Evolutionary conservation across 2,888 invertebrate genomes (phyloP), one percentile per base, ranked within the genome.

Genomic region (Cyclophora punctaria): DNA sequence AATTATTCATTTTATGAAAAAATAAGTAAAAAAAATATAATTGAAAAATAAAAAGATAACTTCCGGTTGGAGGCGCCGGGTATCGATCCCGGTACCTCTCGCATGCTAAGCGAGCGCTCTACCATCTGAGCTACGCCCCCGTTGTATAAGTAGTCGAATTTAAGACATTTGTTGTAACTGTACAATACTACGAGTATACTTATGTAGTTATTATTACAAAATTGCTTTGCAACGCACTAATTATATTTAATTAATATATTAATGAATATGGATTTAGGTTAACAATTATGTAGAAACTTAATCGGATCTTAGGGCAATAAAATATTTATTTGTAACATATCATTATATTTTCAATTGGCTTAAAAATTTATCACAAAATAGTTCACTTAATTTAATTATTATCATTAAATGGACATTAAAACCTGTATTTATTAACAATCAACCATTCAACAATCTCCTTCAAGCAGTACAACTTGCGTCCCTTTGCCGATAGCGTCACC

Each of bases 401-500:
- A 20, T 20, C 20, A 20, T 20, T 20, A 20, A 20, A 20, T 20
- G 20, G 20, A 20, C 20, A 20, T 20, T 20, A 20, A 20, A 20
- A 20, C 20, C 20, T 20, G 20, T 20, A 20, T 20, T 20, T 20
- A 20, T 20, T 20, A 20, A 20, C 20, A 20, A 20, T 20, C 20
- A 20, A 20, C 20, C 20, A 20, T 20, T 5, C 37, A 73, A 49
- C 66, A 69, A 45, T 78, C 73, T 49, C 83, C 87, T 53, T 90
- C 89, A 53, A 93, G 90, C 44, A 88, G 75, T 4, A 93, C 90
- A 48, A 93, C 83, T 43, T 90, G 88, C 2, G 90, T 87, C 45
- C 94, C 93, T 73, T 97, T 98, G 6, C 93, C 89, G 3, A 98
- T 94, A 55, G 93, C 95, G 63, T 96, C 95, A 0, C 98, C 98